These are phyloP conservation scores for Cantharis flavilabris DNA, from an alignment of 2,888 invertebrate genomes.

Conservation along the genomic window DNA sequence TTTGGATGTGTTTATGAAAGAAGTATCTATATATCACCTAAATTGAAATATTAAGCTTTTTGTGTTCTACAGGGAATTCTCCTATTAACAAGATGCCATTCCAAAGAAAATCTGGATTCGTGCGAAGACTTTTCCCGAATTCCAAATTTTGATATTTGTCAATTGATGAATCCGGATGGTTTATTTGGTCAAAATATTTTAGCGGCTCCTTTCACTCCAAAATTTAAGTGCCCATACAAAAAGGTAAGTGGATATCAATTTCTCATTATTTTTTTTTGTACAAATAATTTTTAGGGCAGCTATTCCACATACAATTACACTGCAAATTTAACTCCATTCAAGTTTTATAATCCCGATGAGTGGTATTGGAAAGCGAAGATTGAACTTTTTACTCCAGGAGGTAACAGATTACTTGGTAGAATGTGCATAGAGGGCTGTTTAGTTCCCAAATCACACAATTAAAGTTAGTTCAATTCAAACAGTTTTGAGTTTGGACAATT, in stretches of 20 bases:
- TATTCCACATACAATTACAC: not conserved
- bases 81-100: not conserved
- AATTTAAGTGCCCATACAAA: not conserved
- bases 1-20: too few species aligned
- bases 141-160: not conserved
- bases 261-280: not conserved
- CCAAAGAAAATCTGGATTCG: conserved; percentile 2
- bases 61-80: not conserved
- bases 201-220: not conserved
- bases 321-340: not conserved
- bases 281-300: not conserved
- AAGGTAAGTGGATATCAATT: not conserved
- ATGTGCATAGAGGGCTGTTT: not conserved
- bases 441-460: not conserved
- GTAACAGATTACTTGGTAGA: not conserved
- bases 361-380: not conserved
- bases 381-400: not conserved
- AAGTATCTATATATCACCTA: too few species aligned
- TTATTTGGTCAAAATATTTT: not conserved
- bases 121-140: not conserved
- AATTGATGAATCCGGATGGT: not conserved
- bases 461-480: too few species aligned
- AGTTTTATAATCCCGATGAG: not conserved
- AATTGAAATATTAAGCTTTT: not conserved
- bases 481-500: too few species aligned